These are phyloP conservation scores for Boloria euphrosyne DNA, from an alignment of 2,888 invertebrate genomes.

Conservation along the genomic window DNA sequence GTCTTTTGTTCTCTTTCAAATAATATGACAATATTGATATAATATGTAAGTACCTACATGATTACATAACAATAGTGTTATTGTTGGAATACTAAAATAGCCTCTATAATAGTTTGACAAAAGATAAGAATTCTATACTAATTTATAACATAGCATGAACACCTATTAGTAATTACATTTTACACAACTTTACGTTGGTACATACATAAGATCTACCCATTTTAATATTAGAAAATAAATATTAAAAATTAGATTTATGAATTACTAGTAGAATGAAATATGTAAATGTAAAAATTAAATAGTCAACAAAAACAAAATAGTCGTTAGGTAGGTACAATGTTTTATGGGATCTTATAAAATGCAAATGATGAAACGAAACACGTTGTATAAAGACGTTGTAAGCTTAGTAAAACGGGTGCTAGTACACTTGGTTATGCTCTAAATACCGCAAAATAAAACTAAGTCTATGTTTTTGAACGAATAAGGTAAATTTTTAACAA, in stretches of 20 bases:
- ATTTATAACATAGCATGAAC: neutral
- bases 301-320: neutral
- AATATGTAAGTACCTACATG: neutral
- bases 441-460: conserved; percentile 24
- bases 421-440: conserved; percentile 33
- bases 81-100: conserved; percentile 1
- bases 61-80: neutral
- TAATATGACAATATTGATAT: conserved; percentile 8
- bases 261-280: too few relatives aligned
- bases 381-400: conserved; percentile 29
- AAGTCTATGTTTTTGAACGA: conserved; percentile 15
- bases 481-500: conserved; percentile 11
- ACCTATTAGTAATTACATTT: neutral
- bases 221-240: too few relatives aligned
- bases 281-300: neutral
- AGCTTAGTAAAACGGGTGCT: conserved; percentile 22
- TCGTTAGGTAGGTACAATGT: neutral
- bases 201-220: too few relatives aligned
- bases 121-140: neutral
- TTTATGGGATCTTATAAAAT: conserved; percentile 18
- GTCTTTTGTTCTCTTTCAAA: conserved; percentile 7
- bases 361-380: conserved; percentile 23
- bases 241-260: too few relatives aligned
- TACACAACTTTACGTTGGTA: too few relatives aligned
- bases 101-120: neutral